Evolutionary conservation across 2,113 vertebrate species (phyloP).

Genomic region (Zosterops japonicus): DNA sequence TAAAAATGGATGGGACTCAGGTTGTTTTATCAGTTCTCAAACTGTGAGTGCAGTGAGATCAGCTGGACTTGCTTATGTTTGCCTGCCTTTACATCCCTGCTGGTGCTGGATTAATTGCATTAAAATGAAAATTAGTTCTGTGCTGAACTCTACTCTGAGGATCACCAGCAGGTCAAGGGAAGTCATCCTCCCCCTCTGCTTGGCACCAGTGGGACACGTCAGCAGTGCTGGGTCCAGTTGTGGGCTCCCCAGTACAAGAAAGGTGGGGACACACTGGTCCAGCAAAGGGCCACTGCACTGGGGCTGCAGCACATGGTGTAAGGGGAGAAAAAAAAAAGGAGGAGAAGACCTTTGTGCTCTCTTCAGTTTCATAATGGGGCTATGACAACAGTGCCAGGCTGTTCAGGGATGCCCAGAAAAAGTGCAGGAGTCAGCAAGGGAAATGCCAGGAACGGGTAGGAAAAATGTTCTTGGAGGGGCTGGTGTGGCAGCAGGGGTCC

Average conservation of each 20-base stretch:
- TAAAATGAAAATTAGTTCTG: not conserved
- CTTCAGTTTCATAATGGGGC: not conserved
- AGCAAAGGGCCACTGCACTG: not conserved
- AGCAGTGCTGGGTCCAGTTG: not conserved
- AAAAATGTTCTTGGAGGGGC: not conserved
- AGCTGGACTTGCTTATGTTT: not conserved
- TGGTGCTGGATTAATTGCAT: not conserved
- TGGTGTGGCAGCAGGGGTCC: not conserved
- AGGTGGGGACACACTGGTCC: not conserved
- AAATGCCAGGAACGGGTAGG: not conserved
- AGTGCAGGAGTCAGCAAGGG: not conserved
- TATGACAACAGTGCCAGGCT: not conserved
- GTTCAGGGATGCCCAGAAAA: not conserved
- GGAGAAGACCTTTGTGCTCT: not conserved
- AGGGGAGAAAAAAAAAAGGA: not conserved
- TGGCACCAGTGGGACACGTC: not conserved
- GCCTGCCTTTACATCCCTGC: not conserved
- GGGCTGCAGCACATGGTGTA: rapidly evolving
- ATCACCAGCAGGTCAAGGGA: not conserved
- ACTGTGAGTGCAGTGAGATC: not conserved
- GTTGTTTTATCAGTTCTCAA: not conserved
- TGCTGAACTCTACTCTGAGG: not conserved
- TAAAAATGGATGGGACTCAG: not conserved
- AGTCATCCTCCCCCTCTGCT: not conserved
- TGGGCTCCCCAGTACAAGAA: not conserved